A percentile compares a stretch with the other conserved stretches of the same genome.
Conservation (phyloP, 2,797 vertebrate species). For the Gallinago solitaria region DNA sequence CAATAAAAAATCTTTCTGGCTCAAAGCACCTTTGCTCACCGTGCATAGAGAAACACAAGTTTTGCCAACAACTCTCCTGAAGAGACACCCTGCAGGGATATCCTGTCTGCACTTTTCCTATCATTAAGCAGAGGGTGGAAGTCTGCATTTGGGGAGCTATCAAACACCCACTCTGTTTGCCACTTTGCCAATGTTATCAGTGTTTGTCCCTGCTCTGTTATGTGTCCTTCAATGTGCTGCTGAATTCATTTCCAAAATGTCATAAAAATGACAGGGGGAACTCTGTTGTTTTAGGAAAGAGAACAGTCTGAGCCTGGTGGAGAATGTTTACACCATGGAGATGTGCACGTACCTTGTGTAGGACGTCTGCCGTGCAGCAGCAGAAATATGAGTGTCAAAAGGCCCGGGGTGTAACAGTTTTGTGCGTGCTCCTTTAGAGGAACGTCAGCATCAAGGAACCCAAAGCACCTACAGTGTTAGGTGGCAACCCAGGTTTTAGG, state of each 20-base stretch:
- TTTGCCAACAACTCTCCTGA: not conserved
- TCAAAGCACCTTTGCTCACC: not conserved
- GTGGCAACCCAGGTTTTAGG: slow-evolving; percentile 51
- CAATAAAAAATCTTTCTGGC: slow-evolving; percentile 1
- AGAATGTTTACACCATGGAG: not conserved
- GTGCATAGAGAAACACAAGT: not conserved
- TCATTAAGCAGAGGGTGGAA: not conserved
- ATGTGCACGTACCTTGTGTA: slow-evolving; percentile 31
- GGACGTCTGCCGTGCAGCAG: not conserved
- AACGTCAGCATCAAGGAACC: not conserved
- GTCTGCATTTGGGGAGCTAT: not conserved
- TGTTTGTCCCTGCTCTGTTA: not conserved
- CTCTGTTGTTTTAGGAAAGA: not conserved
- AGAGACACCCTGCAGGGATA: slow-evolving; percentile 40
- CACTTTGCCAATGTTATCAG: not conserved
- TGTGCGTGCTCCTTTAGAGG: not conserved
- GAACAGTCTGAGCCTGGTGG: not conserved
- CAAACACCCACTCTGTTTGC: not conserved
- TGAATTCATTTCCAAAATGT: not conserved
- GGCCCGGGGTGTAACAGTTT: not conserved
- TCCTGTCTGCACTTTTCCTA: slow-evolving; percentile 23
- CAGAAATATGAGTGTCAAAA: not conserved
- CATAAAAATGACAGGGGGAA: not conserved
- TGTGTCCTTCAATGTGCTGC: not conserved
- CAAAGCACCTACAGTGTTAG: not conserved